Evolutionary conservation across 1,140 invertebrate species (phyloP), one percentile per base, ranked within the genome.

Genomic region (Marisa cornuarietis): DNA sequence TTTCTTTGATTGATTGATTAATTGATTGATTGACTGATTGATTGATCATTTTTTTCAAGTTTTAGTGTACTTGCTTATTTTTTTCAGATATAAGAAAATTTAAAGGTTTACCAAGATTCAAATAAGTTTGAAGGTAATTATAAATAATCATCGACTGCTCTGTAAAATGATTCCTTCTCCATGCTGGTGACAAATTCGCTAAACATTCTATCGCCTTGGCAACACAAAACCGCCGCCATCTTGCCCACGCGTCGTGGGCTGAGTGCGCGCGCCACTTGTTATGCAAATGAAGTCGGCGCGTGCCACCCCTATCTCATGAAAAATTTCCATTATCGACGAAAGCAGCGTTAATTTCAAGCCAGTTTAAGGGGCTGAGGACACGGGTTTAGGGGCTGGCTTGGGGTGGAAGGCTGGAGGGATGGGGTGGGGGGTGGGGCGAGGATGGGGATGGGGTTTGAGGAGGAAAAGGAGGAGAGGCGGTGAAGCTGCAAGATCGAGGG

Each of bases 281-380:
- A 81, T 81, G 79, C 79, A 81, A 81, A 81, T 76, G 68, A 77
- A 68, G 72, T 49, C 49, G 78, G 62, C 79, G 79, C 63, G 79
- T 81, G 79, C 75, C 73, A 71, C 24, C 74, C 75, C 51, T 58
- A 81, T 71, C 69, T 81, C 54, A 72, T 69, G 58, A 81, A 61
- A 75, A 52, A 71, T 73, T 81, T 69, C 52, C 58, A 78, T 78
- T 78, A 71, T 69, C 52, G 61, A 26, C 51, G 71, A 78, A 71
- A 69, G 51, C 66, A 58, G 71, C 52, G 49, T 78, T 78, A 66
- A 78, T 76, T 76, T 78, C 42, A 51, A 51, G 54, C 54, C 54
- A 58, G 54, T 58, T 58, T 58, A 68, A 68, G n/a, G 66, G n/a
- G 31, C 31, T 68, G n/a, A 42, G 66, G 66, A 68, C 66, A 26